Conservation (phyloP, 2,113 vertebrate genomes). For the Protobothrops mucrosquamatus region DNA sequence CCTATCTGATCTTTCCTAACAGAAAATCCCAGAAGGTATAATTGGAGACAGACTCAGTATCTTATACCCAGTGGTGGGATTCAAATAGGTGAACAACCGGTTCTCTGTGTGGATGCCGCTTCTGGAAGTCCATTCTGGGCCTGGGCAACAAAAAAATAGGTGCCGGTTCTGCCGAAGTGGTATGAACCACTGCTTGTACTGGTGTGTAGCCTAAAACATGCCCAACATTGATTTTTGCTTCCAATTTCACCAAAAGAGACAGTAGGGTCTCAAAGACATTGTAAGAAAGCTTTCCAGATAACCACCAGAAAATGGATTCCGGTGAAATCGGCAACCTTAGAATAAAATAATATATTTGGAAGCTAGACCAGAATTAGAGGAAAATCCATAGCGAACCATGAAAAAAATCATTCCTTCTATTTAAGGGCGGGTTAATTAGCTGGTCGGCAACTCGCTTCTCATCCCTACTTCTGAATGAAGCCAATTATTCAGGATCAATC, state of each 20-base stretch:
- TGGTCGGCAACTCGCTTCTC: background rate
- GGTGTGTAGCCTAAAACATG: background rate
- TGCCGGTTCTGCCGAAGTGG: too few relatives aligned
- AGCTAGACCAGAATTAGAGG: conserved; percentile 18
- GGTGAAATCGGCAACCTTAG: conserved; percentile 32
- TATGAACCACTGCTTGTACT: too few relatives aligned
- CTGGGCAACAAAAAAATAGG: too few relatives aligned
- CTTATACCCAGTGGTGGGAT: background rate
- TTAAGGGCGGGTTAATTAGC: conserved; percentile 37
- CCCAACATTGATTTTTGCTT: background rate
- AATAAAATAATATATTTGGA: conserved; percentile 28
- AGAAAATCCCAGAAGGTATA: background rate
- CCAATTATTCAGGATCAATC: conserved; percentile 36
- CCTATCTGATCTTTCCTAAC: background rate
- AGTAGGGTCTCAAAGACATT: background rate
- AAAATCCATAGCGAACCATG: background rate
- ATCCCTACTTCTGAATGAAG: background rate
- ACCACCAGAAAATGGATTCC: conserved; percentile 32
- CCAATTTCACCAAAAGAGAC: background rate
- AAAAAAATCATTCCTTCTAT: background rate
- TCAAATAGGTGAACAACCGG: too few relatives aligned
- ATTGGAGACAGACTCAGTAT: background rate
- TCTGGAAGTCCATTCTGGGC: too few relatives aligned
- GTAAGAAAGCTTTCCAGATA: conserved; percentile 35
- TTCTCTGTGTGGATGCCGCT: too few relatives aligned